Conservation (phyloP, 2,797 vertebrate genomes). For the Benthosema pterotum region DNA sequence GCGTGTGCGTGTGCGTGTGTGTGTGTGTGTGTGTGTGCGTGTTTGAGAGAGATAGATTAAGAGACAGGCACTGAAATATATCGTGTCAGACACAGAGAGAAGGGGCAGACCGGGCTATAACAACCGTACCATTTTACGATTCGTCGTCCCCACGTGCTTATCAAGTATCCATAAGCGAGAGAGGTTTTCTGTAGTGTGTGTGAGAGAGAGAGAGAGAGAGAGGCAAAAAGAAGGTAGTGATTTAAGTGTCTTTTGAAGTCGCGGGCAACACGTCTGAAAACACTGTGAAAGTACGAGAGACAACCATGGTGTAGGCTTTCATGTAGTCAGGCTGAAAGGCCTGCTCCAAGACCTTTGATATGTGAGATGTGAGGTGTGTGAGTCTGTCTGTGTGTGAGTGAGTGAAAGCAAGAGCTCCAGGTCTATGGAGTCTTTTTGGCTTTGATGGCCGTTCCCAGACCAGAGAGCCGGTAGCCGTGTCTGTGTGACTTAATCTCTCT, state of each 20-base stretch:
- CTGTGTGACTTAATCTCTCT: too few species aligned
- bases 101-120: constrained; percentile 31
- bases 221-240: constrained; percentile 51
- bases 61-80: neutral
- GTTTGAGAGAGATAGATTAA: too few species aligned
- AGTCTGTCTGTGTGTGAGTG: constrained; percentile 46
- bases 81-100: constrained; percentile 3
- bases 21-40: too few species aligned
- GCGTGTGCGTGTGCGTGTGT: too few species aligned
- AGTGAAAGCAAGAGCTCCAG: neutral
- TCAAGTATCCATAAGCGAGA: constrained; percentile 27
- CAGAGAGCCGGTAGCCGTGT: constrained; percentile 6
- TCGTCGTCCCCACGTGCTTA: constrained; percentile 31
- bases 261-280: constrained; percentile 41
- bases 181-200: constrained; percentile 17
- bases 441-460: constrained; percentile 60
- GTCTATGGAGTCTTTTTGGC: constrained; percentile 1
- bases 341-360: constrained; percentile 79
- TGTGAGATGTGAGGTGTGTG: constrained; percentile 63
- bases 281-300: constrained; percentile 62
- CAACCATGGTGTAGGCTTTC: constrained; percentile 69
- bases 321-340: constrained; percentile 72
- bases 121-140: constrained; percentile 27
- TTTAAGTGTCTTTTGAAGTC: constrained; percentile 64
- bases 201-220: constrained; percentile 1